Percentiles rank a stretch among this genome's conserved stretches.
These are phyloP conservation scores for silkworm (Bombyx mori) DNA, from an alignment of 1,140 invertebrate genomes.

Conservation along the genomic window DNA sequence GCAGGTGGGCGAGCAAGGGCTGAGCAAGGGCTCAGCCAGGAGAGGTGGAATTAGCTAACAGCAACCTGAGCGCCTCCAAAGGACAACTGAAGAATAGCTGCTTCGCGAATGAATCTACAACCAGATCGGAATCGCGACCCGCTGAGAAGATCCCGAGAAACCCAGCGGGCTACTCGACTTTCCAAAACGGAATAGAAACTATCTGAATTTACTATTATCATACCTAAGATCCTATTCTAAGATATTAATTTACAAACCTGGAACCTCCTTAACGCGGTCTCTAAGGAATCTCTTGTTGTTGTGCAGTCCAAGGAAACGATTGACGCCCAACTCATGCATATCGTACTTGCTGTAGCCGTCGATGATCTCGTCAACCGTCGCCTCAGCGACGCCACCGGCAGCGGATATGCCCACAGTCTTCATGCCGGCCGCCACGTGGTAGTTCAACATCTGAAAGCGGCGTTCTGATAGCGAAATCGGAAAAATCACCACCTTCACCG, in stretches of 20 bases:
- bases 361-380: conserved; percentile 91
- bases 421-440: conserved; percentile 96
- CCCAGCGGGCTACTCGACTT: no score
- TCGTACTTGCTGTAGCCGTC: conserved; percentile 87
- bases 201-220: neutral
- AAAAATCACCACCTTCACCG: no score
- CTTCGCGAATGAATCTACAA: no score
- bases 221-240: neutral
- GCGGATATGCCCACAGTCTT: conserved; percentile 94
- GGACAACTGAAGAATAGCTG: no score
- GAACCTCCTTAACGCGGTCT: conserved; percentile 94
- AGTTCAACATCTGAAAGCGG: conserved; percentile 84
- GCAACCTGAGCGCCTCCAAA: no score
- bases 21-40: no score
- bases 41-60: no score
- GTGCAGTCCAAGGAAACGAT: conserved; percentile 93
- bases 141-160: no score
- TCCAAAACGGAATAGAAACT: no score
- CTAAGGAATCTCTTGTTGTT: conserved; percentile 95
- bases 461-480: no score
- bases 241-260: conserved; percentile 73
- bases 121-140: no score
- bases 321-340: conserved; percentile 92
- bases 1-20: no score
- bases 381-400: conserved; percentile 93